These are phyloP conservation scores for Drosophila leontia DNA, from an alignment of 1,140 invertebrate genomes.

Conservation along the genomic window DNA sequence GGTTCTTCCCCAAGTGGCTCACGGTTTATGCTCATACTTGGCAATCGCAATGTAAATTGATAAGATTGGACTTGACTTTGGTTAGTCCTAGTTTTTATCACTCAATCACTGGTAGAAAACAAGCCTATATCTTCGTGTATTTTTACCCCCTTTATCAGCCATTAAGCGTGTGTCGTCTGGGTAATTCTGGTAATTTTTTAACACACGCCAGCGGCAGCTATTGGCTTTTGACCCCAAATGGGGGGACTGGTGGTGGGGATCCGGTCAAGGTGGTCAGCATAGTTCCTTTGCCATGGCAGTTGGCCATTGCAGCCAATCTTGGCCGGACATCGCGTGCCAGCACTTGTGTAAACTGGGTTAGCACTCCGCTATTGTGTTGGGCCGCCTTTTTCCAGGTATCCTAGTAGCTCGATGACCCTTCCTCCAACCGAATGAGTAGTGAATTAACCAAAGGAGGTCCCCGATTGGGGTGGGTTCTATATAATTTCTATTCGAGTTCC, in stretches of 20 bases:
- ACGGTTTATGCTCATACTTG: slow-evolving; percentile 4
- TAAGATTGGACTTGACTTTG: slow-evolving; percentile 33
- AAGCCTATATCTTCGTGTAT: not conserved
- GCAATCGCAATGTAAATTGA: slow-evolving; percentile 12
- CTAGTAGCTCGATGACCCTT: slow-evolving; percentile 2
- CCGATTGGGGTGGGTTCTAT: not conserved
- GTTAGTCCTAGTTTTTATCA: slow-evolving; percentile 1
- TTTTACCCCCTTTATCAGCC: slow-evolving; percentile 3
- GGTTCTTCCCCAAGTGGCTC: not conserved
- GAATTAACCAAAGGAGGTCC: not conserved
- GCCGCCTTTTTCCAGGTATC: slow-evolving; percentile 27
- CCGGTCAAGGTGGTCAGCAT: slow-evolving; percentile 30
- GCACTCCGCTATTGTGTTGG: slow-evolving; percentile 9
- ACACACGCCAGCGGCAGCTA: not conserved
- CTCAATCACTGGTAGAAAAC: slow-evolving; percentile 1
- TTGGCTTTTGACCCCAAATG: slow-evolving; percentile 39
- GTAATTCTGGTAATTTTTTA: slow-evolving; percentile 5
- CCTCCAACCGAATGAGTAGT: not conserved
- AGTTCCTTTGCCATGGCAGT: slow-evolving; percentile 33
- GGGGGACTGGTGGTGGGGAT: not conserved
- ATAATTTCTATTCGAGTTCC: not conserved
- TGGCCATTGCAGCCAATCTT: slow-evolving; percentile 61
- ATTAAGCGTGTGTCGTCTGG: not conserved
- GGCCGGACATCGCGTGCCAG: slow-evolving; percentile 70
- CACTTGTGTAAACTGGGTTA: slow-evolving; percentile 65